Evolutionary conservation across 1,140 invertebrate species (phyloP), one percentile per base, ranked within the genome.

Genomic region (Calosoma granatense): DNA sequence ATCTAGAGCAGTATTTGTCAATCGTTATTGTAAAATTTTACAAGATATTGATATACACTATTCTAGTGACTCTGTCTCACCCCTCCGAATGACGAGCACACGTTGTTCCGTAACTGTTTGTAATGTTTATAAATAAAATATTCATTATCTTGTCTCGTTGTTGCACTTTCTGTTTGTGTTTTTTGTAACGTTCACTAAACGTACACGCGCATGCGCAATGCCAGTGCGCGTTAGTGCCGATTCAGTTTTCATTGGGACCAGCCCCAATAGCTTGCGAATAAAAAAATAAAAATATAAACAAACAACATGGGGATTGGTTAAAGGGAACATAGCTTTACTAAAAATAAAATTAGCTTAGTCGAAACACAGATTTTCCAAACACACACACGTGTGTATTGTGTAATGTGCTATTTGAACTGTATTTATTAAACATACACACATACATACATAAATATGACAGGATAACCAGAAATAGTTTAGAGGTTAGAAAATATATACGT

Each of bases 251-350:
- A 47, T 12, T 47, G 9, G 41, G 41, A 17, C 6, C 41, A 9
- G 17, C 41, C 41, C 41, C 41, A 47, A 17, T 11, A 17, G 41
- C 41, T 47, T 47, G 41, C 41, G 17, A 47, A 30, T 30, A 30
- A 30, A 30, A 30, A 4, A 6, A 30, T 14, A 6, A 47, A 36
- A 9, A 36, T 36, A 9, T 36, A 9, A 6, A 36, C 6, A 36
- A 36, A 36, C 26, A 36, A 36, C 26, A 12, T 47, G 41, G 41
- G 41, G 41, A 47, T 11, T 47, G 41, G 41, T 12, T 11, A 47
- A 47, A 4, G 41, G 41, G 41, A 47, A 47, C 41, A 47, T 47
- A 47, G 41, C 41, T 47, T 47, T 47, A 47, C 41, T 11, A 47
- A 12, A 11, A 12, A 47, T 47, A 17, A 4, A 11, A 12, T 4